phyloP scores from a whole-genome alignment of 2,888 invertebrate genomes.

The Trachelus tabidus region DNA sequence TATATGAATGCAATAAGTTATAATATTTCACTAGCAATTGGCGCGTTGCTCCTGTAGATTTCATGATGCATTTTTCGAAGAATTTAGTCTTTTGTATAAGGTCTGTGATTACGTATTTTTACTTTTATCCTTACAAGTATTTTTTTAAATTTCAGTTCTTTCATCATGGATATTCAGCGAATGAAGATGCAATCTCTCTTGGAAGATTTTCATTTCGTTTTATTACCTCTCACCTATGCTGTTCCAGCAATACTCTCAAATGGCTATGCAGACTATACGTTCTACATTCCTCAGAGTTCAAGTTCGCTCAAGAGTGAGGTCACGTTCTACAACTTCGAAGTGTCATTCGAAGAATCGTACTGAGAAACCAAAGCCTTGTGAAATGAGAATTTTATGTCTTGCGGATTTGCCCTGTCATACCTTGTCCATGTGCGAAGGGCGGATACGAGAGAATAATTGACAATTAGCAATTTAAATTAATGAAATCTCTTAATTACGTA shows the following conservation, averaged over 20 bases:
- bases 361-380: background rate
- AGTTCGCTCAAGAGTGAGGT: constrained; percentile 41
- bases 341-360: background rate
- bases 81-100: background rate
- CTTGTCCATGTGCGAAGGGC: constrained; percentile 29
- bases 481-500: background rate
- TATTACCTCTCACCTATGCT: background rate
- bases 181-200: background rate
- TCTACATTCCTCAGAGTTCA: constrained; percentile 50
- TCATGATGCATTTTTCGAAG: background rate
- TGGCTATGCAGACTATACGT: background rate
- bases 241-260: background rate
- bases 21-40: background rate
- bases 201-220: background rate
- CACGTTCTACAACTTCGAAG: constrained; percentile 8
- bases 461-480: constrained; percentile 45
- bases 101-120: background rate
- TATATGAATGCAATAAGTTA: background rate
- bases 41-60: background rate
- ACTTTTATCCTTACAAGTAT: background rate
- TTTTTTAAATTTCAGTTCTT: background rate
- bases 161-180: background rate
- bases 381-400: background rate
- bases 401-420: background rate
- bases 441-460: constrained; percentile 43